A percentile compares a stretch with the other conserved stretches of the same genome.
Conservation (phyloP, 2,888 invertebrate genomes). For the Boloria euphrosyne region DNA sequence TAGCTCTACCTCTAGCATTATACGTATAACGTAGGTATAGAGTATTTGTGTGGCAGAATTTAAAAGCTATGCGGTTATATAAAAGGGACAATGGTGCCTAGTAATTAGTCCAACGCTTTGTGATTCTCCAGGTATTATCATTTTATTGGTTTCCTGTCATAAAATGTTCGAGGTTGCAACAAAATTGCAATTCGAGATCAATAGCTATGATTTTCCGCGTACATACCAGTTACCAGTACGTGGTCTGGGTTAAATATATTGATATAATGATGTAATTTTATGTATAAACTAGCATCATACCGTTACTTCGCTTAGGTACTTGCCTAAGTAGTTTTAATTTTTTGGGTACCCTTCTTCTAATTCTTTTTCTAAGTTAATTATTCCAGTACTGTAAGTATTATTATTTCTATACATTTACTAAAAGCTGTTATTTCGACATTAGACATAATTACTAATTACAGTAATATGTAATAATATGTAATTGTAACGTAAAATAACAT, state of each 20-base stretch:
- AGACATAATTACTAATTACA: too few species aligned
- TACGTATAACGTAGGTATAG: neutral
- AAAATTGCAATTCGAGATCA: constrained; percentile 63
- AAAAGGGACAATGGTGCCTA: constrained; percentile 38
- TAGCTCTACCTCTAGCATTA: neutral
- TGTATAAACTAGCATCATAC: neutral
- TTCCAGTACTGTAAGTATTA: too few species aligned
- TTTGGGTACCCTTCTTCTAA: too few species aligned
- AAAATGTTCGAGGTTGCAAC: constrained; percentile 68
- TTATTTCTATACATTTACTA: too few species aligned
- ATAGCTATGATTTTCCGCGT: constrained; percentile 64
- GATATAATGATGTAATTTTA: constrained; percentile 19
- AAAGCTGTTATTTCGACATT: too few species aligned
- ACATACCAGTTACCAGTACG: too few species aligned
- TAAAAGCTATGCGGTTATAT: constrained; percentile 24
- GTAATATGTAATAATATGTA: too few species aligned
- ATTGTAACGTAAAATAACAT: too few species aligned
- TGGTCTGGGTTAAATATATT: constrained; percentile 40
- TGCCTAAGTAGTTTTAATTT: too few species aligned
- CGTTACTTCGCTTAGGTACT: too few species aligned
- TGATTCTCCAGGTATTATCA: constrained; percentile 69
- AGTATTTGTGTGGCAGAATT: constrained; percentile 6
- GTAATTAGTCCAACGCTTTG: constrained; percentile 66
- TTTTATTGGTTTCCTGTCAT: constrained; percentile 78
- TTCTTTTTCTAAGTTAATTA: too few species aligned